Percentiles rank a stretch among this genome's conserved stretches.
Conservation (phyloP, 1,140 invertebrate genomes). For the Onthophagus taurus region DNA sequence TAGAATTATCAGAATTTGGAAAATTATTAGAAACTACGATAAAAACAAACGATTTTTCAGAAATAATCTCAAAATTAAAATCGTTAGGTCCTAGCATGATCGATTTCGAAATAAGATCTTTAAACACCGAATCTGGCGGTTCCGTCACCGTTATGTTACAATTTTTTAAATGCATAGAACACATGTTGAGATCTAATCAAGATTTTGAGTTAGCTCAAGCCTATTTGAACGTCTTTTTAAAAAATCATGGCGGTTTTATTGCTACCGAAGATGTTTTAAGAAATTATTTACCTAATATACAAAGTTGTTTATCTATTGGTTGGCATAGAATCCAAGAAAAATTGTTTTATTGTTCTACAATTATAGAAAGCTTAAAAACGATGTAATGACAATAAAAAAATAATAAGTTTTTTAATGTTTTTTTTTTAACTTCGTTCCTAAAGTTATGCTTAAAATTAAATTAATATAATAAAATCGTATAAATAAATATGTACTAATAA, state of each 20-base stretch:
- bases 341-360: conserved; percentile 67
- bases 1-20: conserved; percentile 57
- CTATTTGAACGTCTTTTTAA: conserved; percentile 86
- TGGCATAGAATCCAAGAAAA: conserved; percentile 63
- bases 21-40: conserved; percentile 45
- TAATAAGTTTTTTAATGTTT: too few species aligned
- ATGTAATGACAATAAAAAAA: conserved; percentile 39
- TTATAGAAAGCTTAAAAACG: conserved; percentile 63
- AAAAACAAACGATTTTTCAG: conserved; percentile 41
- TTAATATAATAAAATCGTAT: too few species aligned
- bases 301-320: conserved; percentile 45
- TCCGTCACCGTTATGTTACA: conserved; percentile 58
- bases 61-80: conserved; percentile 67
- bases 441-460: conserved; percentile 11
- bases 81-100: conserved; percentile 72
- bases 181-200: conserved; percentile 62
- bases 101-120: conserved; percentile 79
- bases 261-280: conserved; percentile 47
- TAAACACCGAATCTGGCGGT: conserved; percentile 63
- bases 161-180: conserved; percentile 70
- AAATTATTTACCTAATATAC: conserved; percentile 48
- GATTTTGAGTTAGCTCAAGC: conserved; percentile 90
- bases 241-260: conserved; percentile 64
- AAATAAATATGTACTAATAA: too few species aligned
- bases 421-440: conserved; percentile 13